A percentile compares a stretch with the other conserved stretches of the same genome.
Conservation (phyloP, 1,140 invertebrate species). For the Luehdorfia chinensis region DNA sequence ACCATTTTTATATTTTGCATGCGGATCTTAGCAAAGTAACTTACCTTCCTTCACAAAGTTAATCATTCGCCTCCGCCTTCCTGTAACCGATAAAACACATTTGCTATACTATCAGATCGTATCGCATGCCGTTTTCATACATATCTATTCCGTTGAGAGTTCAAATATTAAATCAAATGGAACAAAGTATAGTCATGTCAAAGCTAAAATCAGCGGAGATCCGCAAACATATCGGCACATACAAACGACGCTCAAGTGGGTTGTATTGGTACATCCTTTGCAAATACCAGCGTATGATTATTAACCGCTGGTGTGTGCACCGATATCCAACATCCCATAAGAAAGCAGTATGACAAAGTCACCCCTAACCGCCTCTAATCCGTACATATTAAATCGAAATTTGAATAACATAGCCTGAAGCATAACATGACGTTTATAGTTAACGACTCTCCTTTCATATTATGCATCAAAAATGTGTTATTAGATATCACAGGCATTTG, state of each 20-base stretch:
- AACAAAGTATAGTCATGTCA: constrained; percentile 1
- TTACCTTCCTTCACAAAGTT: no score
- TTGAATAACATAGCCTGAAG: constrained; percentile 19
- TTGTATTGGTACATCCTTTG: constrained; percentile 6
- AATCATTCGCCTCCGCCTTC: no score
- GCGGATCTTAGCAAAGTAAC: no score
- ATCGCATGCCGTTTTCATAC: no score
- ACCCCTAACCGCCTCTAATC: constrained; percentile 20
- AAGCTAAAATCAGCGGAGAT: not conserved
- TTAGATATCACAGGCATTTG: no score
- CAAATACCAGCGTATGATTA: constrained; percentile 4
- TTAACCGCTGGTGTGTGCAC: not conserved
- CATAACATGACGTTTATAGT: constrained; percentile 2
- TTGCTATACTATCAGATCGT: no score
- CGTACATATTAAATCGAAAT: constrained; percentile 23
- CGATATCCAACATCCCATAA: constrained; percentile 8
- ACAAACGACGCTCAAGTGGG: not conserved
- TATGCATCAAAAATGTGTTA: no score
- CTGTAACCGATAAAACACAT: no score
- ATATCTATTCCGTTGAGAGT: no score
- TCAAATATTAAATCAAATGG: constrained; percentile 8
- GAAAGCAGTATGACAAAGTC: constrained; percentile 20
- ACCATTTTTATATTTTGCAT: no score
- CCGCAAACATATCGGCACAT: not conserved
- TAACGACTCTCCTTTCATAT: not conserved